These are phyloP conservation scores for Phengaris alcon DNA, from an alignment of 2,888 invertebrate genomes.

Conservation along the genomic window DNA sequence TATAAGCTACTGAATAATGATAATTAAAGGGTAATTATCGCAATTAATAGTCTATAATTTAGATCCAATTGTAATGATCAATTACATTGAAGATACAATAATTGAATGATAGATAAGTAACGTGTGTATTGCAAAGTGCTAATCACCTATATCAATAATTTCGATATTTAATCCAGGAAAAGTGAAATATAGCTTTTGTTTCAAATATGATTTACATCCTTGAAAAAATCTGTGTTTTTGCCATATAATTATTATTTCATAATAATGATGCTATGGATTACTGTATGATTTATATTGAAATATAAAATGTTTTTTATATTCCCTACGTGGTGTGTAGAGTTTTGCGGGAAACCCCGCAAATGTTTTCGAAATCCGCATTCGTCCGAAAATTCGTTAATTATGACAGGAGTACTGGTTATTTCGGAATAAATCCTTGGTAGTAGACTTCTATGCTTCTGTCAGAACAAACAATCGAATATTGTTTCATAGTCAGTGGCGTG, in stretches of 20 bases:
- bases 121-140: not conserved
- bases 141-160: not conserved
- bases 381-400: not conserved
- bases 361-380: not conserved
- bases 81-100: not conserved
- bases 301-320: too few relatives aligned
- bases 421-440: not conserved
- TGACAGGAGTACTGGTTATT: not conserved
- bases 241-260: too few relatives aligned
- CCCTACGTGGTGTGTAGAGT: not conserved
- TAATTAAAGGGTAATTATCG: not conserved
- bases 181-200: too few relatives aligned
- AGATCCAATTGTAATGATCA: conserved; percentile 8
- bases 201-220: too few relatives aligned
- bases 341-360: not conserved
- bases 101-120: not conserved
- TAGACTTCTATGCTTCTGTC: not conserved
- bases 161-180: too few relatives aligned
- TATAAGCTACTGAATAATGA: not conserved
- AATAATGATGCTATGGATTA: too few relatives aligned
- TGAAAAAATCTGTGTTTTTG: too few relatives aligned
- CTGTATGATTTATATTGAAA: too few relatives aligned
- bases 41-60: too few relatives aligned
- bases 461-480: not conserved
- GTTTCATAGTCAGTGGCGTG: not conserved